Evolutionary conservation across 2,888 invertebrate species (phyloP), one percentile per base, ranked within the genome.

Genomic region (Geotrupes spiniger): DNA sequence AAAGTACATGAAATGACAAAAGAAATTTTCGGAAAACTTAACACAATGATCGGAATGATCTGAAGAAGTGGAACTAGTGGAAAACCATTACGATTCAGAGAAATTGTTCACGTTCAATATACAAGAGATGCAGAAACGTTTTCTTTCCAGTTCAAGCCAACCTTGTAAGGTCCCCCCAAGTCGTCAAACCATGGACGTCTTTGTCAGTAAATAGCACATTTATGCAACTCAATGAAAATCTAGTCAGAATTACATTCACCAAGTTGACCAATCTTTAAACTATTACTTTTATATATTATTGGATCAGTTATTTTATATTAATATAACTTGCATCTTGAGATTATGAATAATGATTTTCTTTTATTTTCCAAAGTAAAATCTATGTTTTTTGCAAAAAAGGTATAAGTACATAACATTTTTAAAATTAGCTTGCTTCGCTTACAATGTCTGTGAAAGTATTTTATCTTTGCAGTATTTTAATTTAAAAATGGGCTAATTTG

Each of bases 201-300:
- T 38, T 38, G 21, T 38, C 38, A 38, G 21, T 14, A 38, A 16
- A 38, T 38, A 38, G 21, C 38, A 38, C 37, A 38, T n/a, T 38
- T 38, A 16, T 38, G 21, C 21, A 17, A 10, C 16, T 38, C 8
- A 38, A 38, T 38, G 21, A 38, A 38, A 38, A 17, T 38, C 21
- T 21, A 17, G 17, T 38, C 16, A 15, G 16, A 36, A 36, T 36
- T 16, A 36, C 12, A 36, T 14, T 36, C 6, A 6, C 21, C 6
- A 21, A 21, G 4, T 21, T 3, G 21, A 4, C 21, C 8, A 31
- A 31, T 10, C 31, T 21, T 21, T 6, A 21, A 21, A 21, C 21
- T 21, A n/a, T n/a, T n/a, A n/a, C 21, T 21, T 21, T 6, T 21
- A 4, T 5, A 6, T 31, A 11, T 31, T 11, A 31, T 11, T 11